These are phyloP conservation scores for Hypocryptadius cinnamomeus DNA, from an alignment of 2,113 vertebrate genomes.

Conservation along the genomic window DNA sequence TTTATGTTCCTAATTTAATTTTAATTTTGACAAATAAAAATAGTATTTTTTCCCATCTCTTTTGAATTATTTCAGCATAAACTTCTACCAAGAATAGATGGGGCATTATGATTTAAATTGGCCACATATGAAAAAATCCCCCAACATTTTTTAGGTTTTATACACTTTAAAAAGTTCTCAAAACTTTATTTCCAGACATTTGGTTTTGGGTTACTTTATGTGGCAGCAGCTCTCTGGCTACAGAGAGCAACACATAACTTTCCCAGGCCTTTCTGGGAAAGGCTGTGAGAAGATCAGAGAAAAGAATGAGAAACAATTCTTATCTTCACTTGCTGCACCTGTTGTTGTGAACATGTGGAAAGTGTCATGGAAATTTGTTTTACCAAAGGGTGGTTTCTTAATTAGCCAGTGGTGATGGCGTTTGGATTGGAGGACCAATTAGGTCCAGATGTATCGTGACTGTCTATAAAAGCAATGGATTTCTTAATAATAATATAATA, in stretches of 20 bases:
- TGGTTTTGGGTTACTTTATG: background rate
- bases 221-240: background rate
- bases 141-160: background rate
- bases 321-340: background rate
- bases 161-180: background rate
- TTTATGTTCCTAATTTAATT: background rate
- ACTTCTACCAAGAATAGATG: background rate
- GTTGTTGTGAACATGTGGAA: background rate
- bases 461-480: background rate
- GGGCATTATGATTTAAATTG: background rate
- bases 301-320: background rate
- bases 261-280: background rate
- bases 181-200: background rate
- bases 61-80: background rate
- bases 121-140: background rate
- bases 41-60: rapidly evolving
- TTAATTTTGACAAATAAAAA: background rate
- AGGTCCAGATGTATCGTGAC: background rate
- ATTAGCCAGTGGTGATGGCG: background rate
- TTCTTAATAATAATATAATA: background rate
- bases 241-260: background rate
- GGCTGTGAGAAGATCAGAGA: background rate
- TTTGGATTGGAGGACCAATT: background rate
- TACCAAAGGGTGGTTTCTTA: background rate
- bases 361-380: background rate